These are phyloP conservation scores for Dromiciops gliroides DNA, from an alignment of 2,113 vertebrate genomes.

Conservation along the genomic window DNA sequence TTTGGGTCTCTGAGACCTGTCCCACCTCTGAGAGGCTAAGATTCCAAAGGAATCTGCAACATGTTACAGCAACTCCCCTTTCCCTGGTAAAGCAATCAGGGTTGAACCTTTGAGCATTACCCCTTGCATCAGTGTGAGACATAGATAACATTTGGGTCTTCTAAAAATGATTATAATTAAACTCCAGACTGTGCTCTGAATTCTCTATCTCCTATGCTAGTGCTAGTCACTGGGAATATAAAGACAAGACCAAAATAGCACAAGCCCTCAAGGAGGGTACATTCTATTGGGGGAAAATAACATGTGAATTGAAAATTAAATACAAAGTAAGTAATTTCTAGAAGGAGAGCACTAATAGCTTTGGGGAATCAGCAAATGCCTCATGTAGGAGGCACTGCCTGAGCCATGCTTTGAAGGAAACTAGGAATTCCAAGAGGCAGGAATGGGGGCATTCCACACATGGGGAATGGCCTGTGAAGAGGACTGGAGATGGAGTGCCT, in stretches of 20 bases:
- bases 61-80: neutral
- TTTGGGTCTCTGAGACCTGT: neutral
- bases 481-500: neutral
- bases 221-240: neutral
- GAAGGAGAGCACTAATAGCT: neutral
- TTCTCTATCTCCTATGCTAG: neutral
- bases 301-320: neutral
- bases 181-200: neutral
- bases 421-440: neutral
- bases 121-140: too few species aligned
- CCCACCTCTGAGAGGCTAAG: neutral
- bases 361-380: neutral
- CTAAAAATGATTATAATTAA: neutral
- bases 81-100: neutral
- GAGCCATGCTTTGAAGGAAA: neutral
- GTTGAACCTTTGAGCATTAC: neutral
- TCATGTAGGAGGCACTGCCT: neutral
- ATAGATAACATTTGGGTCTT: neutral
- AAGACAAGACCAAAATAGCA: neutral
- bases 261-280: neutral
- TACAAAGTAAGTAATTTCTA: neutral
- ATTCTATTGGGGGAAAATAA: neutral
- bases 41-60: neutral
- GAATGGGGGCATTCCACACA: neutral
- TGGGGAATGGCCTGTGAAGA: neutral